Conservation (phyloP, 2,888 invertebrate genomes). For the Chrysolina americana region DNA sequence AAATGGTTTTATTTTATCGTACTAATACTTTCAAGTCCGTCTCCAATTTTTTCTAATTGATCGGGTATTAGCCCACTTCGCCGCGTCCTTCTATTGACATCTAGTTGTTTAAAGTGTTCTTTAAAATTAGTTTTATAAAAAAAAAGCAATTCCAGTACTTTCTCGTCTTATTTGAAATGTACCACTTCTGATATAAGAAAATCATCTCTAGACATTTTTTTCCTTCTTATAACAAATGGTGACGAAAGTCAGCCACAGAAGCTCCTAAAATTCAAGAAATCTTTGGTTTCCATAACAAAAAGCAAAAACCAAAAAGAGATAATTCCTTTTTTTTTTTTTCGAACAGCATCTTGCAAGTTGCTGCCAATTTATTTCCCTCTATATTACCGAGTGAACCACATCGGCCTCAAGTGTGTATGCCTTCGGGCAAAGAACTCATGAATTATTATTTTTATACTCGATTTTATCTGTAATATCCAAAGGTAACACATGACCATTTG, state of each 20-base stretch:
- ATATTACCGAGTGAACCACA: conserved; percentile 41
- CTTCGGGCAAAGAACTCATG: conserved; percentile 34
- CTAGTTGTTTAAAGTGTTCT: neutral
- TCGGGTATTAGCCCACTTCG: too few species aligned
- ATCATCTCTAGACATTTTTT: neutral
- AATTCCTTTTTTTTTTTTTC: conserved; percentile 24
- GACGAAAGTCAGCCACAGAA: neutral
- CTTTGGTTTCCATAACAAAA: conserved; percentile 37
- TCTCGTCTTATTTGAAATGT: neutral
- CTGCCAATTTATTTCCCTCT: conserved; percentile 47
- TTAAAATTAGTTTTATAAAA: neutral
- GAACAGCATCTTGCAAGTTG: conserved; percentile 41
- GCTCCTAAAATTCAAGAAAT: neutral
- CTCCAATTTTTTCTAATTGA: neutral
- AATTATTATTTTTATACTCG: conserved; percentile 17
- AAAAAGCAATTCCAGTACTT: neutral
- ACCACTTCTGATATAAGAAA: neutral
- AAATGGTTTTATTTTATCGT: neutral
- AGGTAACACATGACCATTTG: conserved; percentile 37
- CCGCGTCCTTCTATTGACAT: neutral
- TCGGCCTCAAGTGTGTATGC: conserved; percentile 39
- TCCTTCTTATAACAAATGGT: neutral
- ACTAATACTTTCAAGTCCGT: neutral
- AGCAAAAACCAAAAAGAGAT: conserved; percentile 37
- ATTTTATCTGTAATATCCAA: conserved; percentile 30